Percentiles rank a stretch among this genome's conserved stretches.
Evolutionary conservation across 2,113 vertebrate genomes (phyloP).

Genomic region (Neodontobutis hainanensis): DNA sequence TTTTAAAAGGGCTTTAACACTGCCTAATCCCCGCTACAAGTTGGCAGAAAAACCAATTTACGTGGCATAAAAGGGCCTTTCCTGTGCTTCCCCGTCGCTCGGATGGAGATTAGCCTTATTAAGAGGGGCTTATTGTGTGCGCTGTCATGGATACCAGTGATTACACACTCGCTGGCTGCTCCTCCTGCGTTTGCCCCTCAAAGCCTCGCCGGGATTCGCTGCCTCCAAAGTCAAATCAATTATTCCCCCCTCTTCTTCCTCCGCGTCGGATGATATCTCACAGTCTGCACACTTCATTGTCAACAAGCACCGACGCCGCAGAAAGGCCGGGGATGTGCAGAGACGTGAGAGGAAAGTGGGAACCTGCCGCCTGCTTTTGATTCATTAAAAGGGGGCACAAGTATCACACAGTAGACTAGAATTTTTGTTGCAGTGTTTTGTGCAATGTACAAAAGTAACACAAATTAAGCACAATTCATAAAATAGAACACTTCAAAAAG

Average conservation of each 20-base stretch:
- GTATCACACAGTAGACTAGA: too few species aligned
- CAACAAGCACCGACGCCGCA: slow-evolving; percentile 34
- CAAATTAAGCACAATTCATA: too few species aligned
- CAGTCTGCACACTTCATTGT: slow-evolving; percentile 47
- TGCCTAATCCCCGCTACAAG: slow-evolving; percentile 51
- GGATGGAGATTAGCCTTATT: slow-evolving; percentile 71
- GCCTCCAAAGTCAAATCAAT: slow-evolving; percentile 71
- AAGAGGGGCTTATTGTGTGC: slow-evolving; percentile 74
- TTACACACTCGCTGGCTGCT: slow-evolving; percentile 67
- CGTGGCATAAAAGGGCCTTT: slow-evolving; percentile 83
- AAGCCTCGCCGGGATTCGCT: slow-evolving; percentile 55
- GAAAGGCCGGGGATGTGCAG: slow-evolving; percentile 20
- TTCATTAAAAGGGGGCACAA: neutral
- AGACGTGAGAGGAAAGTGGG: slow-evolving; percentile 15
- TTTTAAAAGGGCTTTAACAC: slow-evolving; percentile 83
- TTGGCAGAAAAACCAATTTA: slow-evolving; percentile 85
- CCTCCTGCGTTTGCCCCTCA: slow-evolving; percentile 60
- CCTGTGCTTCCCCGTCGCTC: slow-evolving; percentile 70
- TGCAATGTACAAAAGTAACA: too few species aligned
- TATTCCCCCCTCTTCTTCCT: slow-evolving; percentile 25
- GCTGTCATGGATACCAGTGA: slow-evolving; percentile 74
- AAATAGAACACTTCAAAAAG: too few species aligned
- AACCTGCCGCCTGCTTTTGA: neutral
- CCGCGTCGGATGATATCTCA: slow-evolving; percentile 30
- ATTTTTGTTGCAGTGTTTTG: too few species aligned